phyloP scores from a whole-genome alignment of 1,140 invertebrate genomes.

The Scaptomyza hsui region DNA sequence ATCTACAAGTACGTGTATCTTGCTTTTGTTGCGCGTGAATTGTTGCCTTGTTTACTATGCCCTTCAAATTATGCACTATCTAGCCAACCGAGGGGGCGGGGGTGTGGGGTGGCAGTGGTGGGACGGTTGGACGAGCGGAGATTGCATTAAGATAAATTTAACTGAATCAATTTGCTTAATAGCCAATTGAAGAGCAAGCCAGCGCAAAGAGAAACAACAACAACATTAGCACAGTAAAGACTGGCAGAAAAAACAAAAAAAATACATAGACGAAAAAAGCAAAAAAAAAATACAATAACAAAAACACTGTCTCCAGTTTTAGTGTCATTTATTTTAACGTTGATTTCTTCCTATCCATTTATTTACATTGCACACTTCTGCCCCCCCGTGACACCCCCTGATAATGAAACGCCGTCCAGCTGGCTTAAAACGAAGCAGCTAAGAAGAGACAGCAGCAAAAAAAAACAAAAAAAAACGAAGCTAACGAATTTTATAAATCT shows the following conservation, averaged over 20 bases:
- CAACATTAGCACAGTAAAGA: slow-evolving; percentile 44
- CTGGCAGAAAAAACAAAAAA: slow-evolving; percentile 9
- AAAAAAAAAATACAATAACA: slow-evolving; percentile 47
- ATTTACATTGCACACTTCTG: slow-evolving; percentile 79
- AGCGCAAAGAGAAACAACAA: slow-evolving; percentile 44
- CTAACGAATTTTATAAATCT: slow-evolving; percentile 77
- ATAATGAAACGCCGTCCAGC: slow-evolving; percentile 78
- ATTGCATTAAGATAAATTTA: slow-evolving; percentile 84
- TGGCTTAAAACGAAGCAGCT: slow-evolving; percentile 58
- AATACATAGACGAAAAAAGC: too few species aligned
- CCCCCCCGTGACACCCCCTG: slow-evolving; percentile 32
- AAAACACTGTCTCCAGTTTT: slow-evolving; percentile 76
- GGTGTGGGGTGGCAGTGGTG: background rate
- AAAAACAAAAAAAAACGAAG: slow-evolving; percentile 43
- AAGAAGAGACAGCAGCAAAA: slow-evolving; percentile 21
- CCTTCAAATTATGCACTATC: slow-evolving; percentile 82
- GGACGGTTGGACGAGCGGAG: slow-evolving; percentile 59
- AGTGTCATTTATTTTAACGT: slow-evolving; percentile 83
- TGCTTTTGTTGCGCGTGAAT: slow-evolving; percentile 77
- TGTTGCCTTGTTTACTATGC: slow-evolving; percentile 81
- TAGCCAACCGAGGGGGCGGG: slow-evolving; percentile 3
- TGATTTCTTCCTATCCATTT: slow-evolving; percentile 82
- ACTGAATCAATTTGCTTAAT: slow-evolving; percentile 84
- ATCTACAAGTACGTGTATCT: slow-evolving; percentile 60
- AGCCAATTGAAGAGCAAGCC: slow-evolving; percentile 82